Percentiles rank a stretch among this genome's conserved stretches.
Evolutionary conservation across 2,888 invertebrate species (phyloP).

Genomic region (Aspidapion aeneum): DNA sequence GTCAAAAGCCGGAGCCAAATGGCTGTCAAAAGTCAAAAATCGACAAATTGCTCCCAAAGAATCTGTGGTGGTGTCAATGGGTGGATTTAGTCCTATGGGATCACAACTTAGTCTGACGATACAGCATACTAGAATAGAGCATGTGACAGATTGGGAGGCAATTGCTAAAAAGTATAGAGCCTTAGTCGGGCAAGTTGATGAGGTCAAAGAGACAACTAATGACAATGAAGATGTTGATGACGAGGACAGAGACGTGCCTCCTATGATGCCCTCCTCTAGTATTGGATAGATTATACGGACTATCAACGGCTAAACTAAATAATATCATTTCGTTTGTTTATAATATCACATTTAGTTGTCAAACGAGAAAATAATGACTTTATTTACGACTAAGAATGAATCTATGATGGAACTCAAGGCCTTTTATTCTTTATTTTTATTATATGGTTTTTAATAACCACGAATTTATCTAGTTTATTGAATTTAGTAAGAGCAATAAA

Average conservation of each 20-base stretch:
- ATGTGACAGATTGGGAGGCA: constrained; percentile 87
- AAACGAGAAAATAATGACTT: no score
- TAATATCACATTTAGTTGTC: no score
- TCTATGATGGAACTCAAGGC: no score
- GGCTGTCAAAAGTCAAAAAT: constrained; percentile 85
- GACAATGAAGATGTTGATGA: constrained; percentile 43
- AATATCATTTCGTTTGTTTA: no score
- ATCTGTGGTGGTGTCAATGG: constrained; percentile 74
- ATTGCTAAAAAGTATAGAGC: constrained; percentile 87
- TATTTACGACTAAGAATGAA: no score
- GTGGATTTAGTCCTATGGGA: constrained; percentile 78
- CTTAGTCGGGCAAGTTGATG: constrained; percentile 60
- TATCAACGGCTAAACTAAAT: no score
- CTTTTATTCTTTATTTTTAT: no score
- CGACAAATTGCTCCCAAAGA: constrained; percentile 72
- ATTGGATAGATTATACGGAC: constrained; percentile 29
- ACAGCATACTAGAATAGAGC: constrained; percentile 74
- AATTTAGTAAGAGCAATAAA: no score
- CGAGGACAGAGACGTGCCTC: constrained; percentile 35
- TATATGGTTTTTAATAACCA: no score
- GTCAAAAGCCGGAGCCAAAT: constrained; percentile 84
- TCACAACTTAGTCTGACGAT: constrained; percentile 81
- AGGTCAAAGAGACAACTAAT: constrained; percentile 48
- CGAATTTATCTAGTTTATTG: no score
- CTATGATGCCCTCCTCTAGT: constrained; percentile 28